A percentile compares a stretch with the other conserved stretches of the same genome.
Conservation (phyloP, 2,113 vertebrate species). For the Barnardius zonarius region DNA sequence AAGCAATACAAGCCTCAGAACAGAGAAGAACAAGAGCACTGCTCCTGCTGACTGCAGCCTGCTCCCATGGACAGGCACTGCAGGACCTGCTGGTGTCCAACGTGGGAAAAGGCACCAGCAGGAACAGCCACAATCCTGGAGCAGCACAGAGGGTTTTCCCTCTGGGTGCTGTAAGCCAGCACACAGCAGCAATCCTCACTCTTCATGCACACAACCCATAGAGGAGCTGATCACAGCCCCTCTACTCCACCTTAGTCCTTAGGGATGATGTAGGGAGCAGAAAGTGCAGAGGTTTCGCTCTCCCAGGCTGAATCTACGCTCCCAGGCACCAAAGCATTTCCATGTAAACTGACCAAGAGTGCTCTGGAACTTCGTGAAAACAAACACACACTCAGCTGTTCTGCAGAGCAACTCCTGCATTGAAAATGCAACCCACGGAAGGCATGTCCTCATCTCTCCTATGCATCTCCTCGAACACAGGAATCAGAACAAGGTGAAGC, state of each 20-base stretch:
- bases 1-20: background rate
- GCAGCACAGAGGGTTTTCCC: rapidly evolving
- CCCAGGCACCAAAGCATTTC: background rate
- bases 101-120: rapidly evolving
- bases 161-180: background rate
- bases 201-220: rapidly evolving
- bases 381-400: background rate
- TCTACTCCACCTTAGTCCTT: background rate
- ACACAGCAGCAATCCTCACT: rapidly evolving
- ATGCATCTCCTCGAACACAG: background rate
- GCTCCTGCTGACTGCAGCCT: background rate
- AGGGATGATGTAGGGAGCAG: rapidly evolving
- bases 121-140: rapidly evolving
- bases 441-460: background rate
- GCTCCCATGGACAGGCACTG: background rate
- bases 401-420: background rate
- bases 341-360: background rate
- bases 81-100: rapidly evolving
- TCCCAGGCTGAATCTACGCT: background rate
- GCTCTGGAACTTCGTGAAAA: background rate
- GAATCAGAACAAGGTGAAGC: rapidly evolving
- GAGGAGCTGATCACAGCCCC: background rate
- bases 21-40: background rate
- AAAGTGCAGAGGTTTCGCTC: background rate
- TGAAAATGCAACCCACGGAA: background rate